Percentiles rank a stretch among this genome's conserved stretches.
phyloP scores from a whole-genome alignment of 2,113 vertebrate genomes.

The Pterocles gutturalis region DNA sequence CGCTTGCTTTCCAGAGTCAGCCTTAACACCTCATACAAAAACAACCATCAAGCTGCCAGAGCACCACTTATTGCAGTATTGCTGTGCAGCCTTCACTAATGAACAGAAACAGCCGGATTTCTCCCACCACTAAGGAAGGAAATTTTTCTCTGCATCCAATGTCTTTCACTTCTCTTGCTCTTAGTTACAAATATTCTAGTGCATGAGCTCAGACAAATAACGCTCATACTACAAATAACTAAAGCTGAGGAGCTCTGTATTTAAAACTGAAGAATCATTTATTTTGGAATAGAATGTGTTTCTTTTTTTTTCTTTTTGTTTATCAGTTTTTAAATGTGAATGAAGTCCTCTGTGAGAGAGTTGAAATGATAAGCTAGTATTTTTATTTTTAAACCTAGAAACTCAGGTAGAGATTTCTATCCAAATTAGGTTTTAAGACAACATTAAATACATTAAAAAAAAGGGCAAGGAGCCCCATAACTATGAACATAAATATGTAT shows the following conservation, averaged over 20 bases:
- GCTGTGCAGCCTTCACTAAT: background rate
- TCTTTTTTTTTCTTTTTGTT: background rate
- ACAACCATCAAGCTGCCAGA: background rate
- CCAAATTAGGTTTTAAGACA: background rate
- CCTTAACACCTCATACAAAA: background rate
- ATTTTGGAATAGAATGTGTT: background rate
- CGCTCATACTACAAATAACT: slow-evolving; percentile 22
- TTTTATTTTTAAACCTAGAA: background rate
- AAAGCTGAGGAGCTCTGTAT: background rate
- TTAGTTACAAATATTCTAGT: slow-evolving; percentile 40
- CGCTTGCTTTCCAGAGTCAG: background rate
- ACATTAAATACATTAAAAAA: background rate
- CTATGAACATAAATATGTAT: background rate
- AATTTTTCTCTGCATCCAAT: background rate
- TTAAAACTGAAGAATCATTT: slow-evolving; percentile 10
- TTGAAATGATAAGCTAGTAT: background rate
- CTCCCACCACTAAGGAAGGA: background rate
- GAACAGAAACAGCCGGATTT: background rate
- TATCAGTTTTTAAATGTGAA: background rate
- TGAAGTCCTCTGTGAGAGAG: background rate
- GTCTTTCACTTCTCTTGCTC: slow-evolving; percentile 36
- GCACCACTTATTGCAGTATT: background rate
- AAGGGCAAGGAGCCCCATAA: background rate
- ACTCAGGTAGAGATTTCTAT: background rate
- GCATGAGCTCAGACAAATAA: slow-evolving; percentile 24